Conservation (phyloP, 2,888 invertebrate genomes). For the Cremastinae sp. region DNA sequence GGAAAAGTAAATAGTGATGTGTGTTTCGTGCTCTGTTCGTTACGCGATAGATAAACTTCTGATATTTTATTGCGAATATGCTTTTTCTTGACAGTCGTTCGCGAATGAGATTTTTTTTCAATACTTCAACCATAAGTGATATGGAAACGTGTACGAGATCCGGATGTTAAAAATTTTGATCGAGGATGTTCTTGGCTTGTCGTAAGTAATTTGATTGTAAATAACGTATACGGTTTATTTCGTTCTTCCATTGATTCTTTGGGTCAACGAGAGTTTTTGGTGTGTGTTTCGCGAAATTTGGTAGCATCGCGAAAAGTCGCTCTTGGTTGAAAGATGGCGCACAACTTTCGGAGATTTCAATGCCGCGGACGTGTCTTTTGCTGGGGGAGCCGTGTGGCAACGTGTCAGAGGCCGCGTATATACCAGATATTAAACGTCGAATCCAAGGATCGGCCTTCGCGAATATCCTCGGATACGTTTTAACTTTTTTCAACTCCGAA, state of each 20-base stretch:
- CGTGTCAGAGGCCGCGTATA: neutral
- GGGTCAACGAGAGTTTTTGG: too few species aligned
- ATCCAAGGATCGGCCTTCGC: constrained; percentile 48
- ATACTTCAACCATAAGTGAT: neutral
- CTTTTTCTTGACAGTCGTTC: neutral
- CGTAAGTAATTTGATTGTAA: constrained; percentile 42
- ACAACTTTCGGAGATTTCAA: constrained; percentile 59
- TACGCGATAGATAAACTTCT: too few species aligned
- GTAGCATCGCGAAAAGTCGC: constrained; percentile 5
- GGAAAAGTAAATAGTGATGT: too few species aligned
- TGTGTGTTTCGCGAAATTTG: constrained; percentile 17
- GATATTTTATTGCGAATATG: too few species aligned
- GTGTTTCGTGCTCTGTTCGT: too few species aligned
- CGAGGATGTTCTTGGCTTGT: constrained; percentile 50
- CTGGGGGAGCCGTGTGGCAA: neutral
- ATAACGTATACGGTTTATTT: neutral
- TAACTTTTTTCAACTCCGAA: constrained; percentile 17
- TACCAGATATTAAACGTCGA: neutral
- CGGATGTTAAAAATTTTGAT: constrained; percentile 24
- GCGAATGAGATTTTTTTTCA: neutral
- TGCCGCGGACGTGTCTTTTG: constrained; percentile 38
- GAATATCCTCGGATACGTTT: constrained; percentile 49
- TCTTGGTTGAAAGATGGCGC: neutral
- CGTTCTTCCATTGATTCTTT: too few species aligned
- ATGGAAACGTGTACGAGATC: neutral